Conservation (phyloP, 2,113 vertebrate genomes). For the Rhombomys opimus region DNA sequence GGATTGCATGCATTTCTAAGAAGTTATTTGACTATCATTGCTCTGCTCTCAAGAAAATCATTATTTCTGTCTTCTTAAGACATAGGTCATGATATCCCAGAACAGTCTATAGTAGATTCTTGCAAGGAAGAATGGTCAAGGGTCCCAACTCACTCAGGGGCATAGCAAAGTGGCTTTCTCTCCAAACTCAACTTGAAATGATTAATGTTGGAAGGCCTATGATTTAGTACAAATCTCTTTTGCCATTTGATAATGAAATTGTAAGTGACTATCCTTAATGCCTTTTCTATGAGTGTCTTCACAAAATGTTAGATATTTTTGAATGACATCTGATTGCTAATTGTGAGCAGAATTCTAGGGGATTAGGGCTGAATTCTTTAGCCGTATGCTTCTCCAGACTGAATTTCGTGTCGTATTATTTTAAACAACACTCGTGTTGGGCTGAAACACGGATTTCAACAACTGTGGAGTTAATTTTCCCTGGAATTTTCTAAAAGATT, state of each 20-base stretch:
- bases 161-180: not conserved
- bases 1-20: not conserved
- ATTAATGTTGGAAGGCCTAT: not conserved
- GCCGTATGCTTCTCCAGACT: not conserved
- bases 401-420: not conserved
- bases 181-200: not conserved
- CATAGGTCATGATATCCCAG: not conserved
- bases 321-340: constrained; percentile 46
- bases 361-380: not conserved
- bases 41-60: not conserved
- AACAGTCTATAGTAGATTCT: not conserved
- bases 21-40: not conserved
- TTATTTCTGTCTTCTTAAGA: not conserved
- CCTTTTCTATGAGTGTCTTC: constrained; percentile 49
- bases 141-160: no score
- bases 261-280: not conserved
- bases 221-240: not conserved
- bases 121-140: not conserved
- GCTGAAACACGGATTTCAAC: not conserved
- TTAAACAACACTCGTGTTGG: not conserved
- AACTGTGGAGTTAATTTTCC: not conserved
- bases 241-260: not conserved
- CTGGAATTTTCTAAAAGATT: not conserved
- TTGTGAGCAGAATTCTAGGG: not conserved
- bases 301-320: constrained; percentile 53